Percentiles rank a stretch among this genome's conserved stretches.
Conservation (phyloP, 2,888 invertebrate species). For the Bedellia somnulentella region DNA sequence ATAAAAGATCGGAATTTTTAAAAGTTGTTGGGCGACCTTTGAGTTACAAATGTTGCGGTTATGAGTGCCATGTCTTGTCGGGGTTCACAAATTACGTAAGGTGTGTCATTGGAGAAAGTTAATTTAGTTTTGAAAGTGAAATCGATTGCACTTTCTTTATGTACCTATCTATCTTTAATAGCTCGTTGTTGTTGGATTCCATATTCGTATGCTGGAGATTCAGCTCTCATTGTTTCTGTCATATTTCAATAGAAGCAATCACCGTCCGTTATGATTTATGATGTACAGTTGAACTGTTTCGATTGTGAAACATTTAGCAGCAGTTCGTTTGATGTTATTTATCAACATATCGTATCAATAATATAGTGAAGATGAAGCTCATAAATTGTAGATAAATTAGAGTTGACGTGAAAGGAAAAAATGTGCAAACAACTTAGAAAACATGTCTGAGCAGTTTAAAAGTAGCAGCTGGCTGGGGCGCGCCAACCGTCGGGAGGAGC, state of each 20-base stretch:
- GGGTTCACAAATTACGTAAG: constrained; percentile 39
- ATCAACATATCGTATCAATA: too few relatives aligned
- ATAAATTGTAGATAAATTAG: too few relatives aligned
- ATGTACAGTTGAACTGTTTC: too few relatives aligned
- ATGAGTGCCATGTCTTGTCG: constrained; percentile 39
- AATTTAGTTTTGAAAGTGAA: constrained; percentile 62
- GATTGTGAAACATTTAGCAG: too few relatives aligned
- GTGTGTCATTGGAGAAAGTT: constrained; percentile 60
- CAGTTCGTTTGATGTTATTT: too few relatives aligned
- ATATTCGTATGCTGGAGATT: constrained; percentile 19
- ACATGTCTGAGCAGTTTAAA: constrained; percentile 59
- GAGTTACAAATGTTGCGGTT: constrained; percentile 41
- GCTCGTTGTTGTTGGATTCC: constrained; percentile 26
- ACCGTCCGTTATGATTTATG: too few relatives aligned
- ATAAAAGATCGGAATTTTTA: constrained; percentile 15
- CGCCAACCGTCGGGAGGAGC: constrained; percentile 21
- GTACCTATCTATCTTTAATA: constrained; percentile 47
- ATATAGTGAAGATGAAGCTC: too few relatives aligned
- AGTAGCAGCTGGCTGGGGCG: constrained; percentile 57
- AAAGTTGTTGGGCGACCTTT: constrained; percentile 37
- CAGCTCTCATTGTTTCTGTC: constrained; percentile 8
- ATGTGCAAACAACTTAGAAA: constrained; percentile 59
- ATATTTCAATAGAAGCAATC: constrained; percentile 3
- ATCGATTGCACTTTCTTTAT: constrained; percentile 61
- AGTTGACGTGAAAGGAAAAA: constrained; percentile 43